These are phyloP conservation scores for Rynchops niger DNA, from an alignment of 2,113 vertebrate species.

Conservation along the genomic window DNA sequence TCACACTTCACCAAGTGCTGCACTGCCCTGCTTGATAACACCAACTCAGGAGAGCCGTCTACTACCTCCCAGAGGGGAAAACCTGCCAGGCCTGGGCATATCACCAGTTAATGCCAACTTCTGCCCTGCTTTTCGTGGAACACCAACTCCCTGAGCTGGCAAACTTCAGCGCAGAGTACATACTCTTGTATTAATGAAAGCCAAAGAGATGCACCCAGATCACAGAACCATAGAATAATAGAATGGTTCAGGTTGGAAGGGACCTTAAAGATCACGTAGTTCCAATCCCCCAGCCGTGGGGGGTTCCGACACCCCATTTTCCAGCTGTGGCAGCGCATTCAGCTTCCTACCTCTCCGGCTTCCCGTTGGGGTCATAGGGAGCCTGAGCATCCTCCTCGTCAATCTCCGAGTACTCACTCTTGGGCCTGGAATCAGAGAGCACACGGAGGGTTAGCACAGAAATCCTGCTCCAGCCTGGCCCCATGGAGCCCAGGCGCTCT, in stretches of 20 bases:
- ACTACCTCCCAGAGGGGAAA: not conserved
- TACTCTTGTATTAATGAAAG: not conserved
- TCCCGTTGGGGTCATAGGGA: slow-evolving; percentile 93
- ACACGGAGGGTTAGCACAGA: not conserved
- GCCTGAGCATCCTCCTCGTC: slow-evolving; percentile 95
- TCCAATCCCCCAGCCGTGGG: no score
- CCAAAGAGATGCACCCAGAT: not conserved
- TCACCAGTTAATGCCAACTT: not conserved
- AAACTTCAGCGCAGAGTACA: not conserved
- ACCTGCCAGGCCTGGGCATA: not conserved
- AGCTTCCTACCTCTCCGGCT: slow-evolving; percentile 87
- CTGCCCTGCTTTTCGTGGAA: not conserved
- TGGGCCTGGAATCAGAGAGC: slow-evolving; percentile 83
- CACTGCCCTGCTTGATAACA: not conserved
- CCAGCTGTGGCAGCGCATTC: not conserved
- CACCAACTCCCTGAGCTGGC: not conserved
- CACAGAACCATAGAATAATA: no score
- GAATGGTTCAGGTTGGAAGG: no score
- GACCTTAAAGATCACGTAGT: no score
- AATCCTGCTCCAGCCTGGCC: not conserved
- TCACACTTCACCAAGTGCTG: not conserved
- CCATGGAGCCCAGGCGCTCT: not conserved
- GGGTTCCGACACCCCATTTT: not conserved
- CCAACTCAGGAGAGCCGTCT: not conserved
- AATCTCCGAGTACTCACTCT: slow-evolving; percentile 97